These are phyloP conservation scores for Capitella teleta DNA, from an alignment of 1,140 invertebrate species.

Conservation along the genomic window DNA sequence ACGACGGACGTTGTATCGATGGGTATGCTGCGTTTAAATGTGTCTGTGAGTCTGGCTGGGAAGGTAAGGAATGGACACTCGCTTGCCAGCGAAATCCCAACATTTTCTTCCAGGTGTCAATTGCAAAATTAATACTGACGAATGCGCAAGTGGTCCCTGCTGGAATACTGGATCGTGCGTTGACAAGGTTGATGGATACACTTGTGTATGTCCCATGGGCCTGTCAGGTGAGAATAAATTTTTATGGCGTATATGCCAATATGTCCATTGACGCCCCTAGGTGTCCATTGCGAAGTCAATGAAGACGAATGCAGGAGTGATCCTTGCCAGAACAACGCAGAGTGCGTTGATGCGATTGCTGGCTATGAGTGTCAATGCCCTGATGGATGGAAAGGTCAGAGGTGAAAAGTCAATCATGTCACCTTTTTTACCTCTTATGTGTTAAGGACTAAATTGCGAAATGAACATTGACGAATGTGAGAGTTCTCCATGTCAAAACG, in stretches of 20 bases:
- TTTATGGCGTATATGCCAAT: too few species aligned
- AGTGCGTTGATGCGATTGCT: too few species aligned
- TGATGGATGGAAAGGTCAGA: not conserved
- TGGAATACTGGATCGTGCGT: not conserved
- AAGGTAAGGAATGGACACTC: constrained; percentile 67
- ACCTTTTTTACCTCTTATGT: not conserved
- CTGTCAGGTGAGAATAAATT: not conserved
- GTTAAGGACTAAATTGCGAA: constrained; percentile 26
- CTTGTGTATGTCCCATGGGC: not conserved
- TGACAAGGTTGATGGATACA: not conserved
- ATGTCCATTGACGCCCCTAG: too few species aligned
- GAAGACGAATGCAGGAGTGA: too few species aligned
- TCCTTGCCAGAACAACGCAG: too few species aligned
- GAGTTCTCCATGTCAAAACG: constrained; percentile 37
- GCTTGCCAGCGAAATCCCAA: constrained; percentile 16
- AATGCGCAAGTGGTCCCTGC: not conserved
- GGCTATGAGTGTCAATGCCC: not conserved
- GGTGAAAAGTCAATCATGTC: not conserved
- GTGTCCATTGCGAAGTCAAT: too few species aligned
- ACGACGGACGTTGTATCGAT: constrained; percentile 78
- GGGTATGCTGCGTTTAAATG: constrained; percentile 25
- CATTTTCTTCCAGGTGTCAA: constrained; percentile 57
- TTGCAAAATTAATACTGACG: constrained; percentile 22
- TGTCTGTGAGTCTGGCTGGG: constrained; percentile 62
- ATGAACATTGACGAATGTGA: constrained; percentile 32